phyloP scores from a whole-genome alignment of 2,888 invertebrate species.

The Erebia epiphron region DNA sequence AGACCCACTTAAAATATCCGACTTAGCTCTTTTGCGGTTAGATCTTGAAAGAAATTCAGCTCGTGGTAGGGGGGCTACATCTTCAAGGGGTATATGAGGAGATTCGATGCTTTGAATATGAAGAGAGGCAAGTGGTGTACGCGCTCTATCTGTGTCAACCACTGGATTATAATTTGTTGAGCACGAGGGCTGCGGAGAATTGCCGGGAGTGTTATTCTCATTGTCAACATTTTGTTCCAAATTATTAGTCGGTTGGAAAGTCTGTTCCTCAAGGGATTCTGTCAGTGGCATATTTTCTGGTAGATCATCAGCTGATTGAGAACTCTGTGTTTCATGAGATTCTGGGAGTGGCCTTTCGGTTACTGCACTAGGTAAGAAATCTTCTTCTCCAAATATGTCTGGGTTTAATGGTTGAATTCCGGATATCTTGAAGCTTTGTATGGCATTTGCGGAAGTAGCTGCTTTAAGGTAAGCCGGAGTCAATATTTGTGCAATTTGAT shows the following conservation, averaged over 20 bases:
- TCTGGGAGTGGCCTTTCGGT: not conserved
- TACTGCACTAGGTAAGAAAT: constrained; percentile 1
- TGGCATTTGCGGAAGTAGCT: constrained; percentile 2
- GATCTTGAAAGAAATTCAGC: no score
- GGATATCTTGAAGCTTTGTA: not conserved
- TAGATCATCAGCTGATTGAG: not conserved
- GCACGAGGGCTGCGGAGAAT: not conserved
- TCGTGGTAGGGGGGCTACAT: no score
- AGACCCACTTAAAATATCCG: no score
- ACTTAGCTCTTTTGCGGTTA: no score
- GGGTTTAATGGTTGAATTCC: not conserved
- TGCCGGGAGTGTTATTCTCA: not conserved
- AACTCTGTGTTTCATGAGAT: not conserved
- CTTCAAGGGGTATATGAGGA: no score
- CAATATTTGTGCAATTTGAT: constrained; percentile 9
- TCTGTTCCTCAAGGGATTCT: not conserved
- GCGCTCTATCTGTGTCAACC: no score
- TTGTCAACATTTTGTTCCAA: not conserved
- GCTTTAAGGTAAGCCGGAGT: constrained; percentile 3
- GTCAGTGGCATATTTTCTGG: not conserved
- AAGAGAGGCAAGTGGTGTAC: no score
- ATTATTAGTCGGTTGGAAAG: not conserved
- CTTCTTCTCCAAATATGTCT: not conserved
- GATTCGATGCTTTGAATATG: no score
- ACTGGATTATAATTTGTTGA: not conserved